Conservation (phyloP, 2,797 vertebrate genomes). For the Sciurus vulgaris region DNA sequence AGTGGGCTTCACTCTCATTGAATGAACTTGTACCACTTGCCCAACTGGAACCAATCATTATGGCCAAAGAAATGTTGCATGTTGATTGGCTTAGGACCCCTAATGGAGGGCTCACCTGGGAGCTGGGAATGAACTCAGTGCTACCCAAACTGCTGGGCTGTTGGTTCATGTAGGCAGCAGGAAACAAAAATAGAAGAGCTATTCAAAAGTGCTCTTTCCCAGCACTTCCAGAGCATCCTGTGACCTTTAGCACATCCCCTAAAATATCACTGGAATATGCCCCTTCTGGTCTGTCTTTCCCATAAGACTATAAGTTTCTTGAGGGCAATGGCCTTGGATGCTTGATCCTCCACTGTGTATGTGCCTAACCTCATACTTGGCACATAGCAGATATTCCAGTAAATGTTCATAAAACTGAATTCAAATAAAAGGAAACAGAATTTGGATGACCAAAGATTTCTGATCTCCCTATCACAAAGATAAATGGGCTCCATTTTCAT, state of each 20-base stretch:
- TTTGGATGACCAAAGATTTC: background rate
- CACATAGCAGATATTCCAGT: background rate
- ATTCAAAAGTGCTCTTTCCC: background rate
- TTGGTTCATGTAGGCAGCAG: background rate
- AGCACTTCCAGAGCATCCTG: background rate
- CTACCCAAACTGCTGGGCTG: background rate
- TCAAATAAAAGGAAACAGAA: slow-evolving; percentile 22
- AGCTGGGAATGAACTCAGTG: background rate
- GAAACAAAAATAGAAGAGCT: background rate
- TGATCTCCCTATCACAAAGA: slow-evolving; percentile 7
- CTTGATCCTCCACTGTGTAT: background rate
- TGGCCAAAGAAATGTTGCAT: background rate
- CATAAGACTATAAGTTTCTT: background rate
- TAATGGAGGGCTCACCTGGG: background rate
- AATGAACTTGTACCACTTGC: background rate
- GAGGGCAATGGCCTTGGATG: background rate
- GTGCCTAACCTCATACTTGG: background rate
- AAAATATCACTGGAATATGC: background rate
- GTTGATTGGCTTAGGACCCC: background rate
- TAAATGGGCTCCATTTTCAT: slow-evolving; percentile 6
- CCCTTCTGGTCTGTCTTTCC: background rate
- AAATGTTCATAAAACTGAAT: slow-evolving; percentile 3
- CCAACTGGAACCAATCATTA: background rate
- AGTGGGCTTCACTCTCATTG: background rate
- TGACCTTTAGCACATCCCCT: background rate